Evolutionary conservation across 2,888 invertebrate genomes (phyloP), one percentile per base, ranked within the genome.

Genomic region (Dicyrtomina minuta): DNA sequence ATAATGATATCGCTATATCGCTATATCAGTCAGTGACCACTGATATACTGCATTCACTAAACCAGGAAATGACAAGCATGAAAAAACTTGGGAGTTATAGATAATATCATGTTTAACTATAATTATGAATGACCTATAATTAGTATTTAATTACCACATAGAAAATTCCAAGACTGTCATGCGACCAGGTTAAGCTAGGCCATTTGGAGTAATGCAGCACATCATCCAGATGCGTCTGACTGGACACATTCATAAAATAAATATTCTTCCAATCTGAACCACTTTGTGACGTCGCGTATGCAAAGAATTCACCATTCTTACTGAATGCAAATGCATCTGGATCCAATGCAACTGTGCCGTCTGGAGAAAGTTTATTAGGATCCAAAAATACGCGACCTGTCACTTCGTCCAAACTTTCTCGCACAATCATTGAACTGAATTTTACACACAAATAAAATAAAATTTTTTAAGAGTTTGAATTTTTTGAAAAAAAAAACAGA

Each of bases 241-340:
- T 73, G 2, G 64, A 43, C 6, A 76, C 72, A 55, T 75, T 70
- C 61, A 66, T 71, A 56, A 77, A 77, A n/a, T 76, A 74, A 2
- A 86, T 82, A 26, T 82, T 83, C 12, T 81, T 79, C 86, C 86
- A 86, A 76, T 86, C 86, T 27, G 85, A 85, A 1, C 86, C 86
- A 77, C 83, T 83, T 65, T 83, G 81, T 75, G 84, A 84, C 2
- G 86, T 79, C 0, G 83, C 83, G 79, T 85, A 86, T 0, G 85
- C 85, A 74, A 83, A 81, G 20, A 81, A 79, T 58, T 80, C 75
- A 1, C 85, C 85, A 79, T 86, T 83, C 70, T 85, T 82, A 3
- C 84, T 83, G 77, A 82, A 84, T 2, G 79, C 73, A 3, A 78
- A 79, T 3, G 68, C 59, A 26, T 33, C 33, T 8, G 8, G 59